Conservation (phyloP, 2,888 invertebrate genomes). For the Zygothrica quintamaculata region DNA sequence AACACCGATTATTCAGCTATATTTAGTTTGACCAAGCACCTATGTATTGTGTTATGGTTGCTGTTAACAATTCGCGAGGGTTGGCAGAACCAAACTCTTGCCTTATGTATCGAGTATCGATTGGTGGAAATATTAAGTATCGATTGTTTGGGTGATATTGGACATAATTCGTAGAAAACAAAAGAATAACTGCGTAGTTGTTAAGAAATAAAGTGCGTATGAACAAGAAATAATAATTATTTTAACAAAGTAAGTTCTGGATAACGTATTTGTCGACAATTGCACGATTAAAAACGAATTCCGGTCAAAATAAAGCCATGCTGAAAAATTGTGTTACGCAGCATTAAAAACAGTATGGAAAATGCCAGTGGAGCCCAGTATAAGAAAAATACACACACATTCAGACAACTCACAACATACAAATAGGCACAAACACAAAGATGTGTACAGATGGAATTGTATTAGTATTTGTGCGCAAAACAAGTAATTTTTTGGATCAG, state of each 20-base stretch:
- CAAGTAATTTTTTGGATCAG: slow-evolving; percentile 56
- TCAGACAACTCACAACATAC: no score
- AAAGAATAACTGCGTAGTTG: slow-evolving; percentile 70
- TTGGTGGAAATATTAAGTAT: slow-evolving; percentile 22
- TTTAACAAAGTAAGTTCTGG: slow-evolving; percentile 47
- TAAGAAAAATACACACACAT: slow-evolving; percentile 54
- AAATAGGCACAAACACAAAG: slow-evolving; percentile 18
- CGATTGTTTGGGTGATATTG: slow-evolving; percentile 48
- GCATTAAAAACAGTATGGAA: slow-evolving; percentile 61
- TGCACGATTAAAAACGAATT: not conserved
- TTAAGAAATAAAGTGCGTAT: slow-evolving; percentile 46
- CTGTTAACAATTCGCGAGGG: no score
- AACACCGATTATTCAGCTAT: no score
- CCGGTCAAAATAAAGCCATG: not conserved
- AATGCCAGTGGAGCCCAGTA: slow-evolving; percentile 65
- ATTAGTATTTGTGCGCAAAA: slow-evolving; percentile 62
- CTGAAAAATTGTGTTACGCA: slow-evolving; percentile 64
- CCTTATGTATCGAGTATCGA: slow-evolving; percentile 27
- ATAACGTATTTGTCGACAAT: not conserved
- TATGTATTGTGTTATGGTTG: no score
- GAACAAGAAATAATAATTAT: slow-evolving; percentile 13
- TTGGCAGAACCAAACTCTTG: no score
- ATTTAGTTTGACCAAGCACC: no score
- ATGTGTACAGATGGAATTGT: slow-evolving; percentile 43
- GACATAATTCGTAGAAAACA: slow-evolving; percentile 51